Evolutionary conservation across 2,888 invertebrate species (phyloP).

Genomic region (Hirtodrosophila confusa): DNA sequence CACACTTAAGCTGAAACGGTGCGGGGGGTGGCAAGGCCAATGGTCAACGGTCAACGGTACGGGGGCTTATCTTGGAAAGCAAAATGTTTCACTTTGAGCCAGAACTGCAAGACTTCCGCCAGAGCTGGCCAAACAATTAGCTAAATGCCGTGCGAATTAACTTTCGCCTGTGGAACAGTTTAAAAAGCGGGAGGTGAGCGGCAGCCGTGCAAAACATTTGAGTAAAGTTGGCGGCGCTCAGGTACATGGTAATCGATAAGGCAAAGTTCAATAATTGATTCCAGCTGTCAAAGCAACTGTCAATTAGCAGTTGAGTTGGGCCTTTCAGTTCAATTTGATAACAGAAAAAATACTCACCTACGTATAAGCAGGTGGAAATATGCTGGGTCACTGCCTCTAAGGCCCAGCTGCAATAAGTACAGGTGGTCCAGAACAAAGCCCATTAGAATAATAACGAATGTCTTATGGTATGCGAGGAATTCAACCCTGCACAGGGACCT

Average conservation of each 20-base stretch:
- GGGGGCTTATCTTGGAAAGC: constrained; percentile 47
- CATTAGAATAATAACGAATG: too few species aligned
- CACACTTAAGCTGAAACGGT: constrained; percentile 17
- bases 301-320: constrained; percentile 1
- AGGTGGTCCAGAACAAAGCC: too few species aligned
- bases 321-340: too few species aligned
- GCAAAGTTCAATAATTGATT: constrained; percentile 23
- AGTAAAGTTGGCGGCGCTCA: constrained; percentile 16
- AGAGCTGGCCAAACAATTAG: constrained; percentile 60
- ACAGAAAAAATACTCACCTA: too few species aligned
- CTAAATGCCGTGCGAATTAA: constrained; percentile 44
- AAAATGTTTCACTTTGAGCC: constrained; percentile 65
- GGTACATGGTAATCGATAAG: constrained; percentile 9
- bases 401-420: too few species aligned
- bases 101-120: constrained; percentile 57
- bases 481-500: too few species aligned
- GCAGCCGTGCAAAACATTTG: constrained; percentile 40
- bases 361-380: too few species aligned
- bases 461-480: too few species aligned
- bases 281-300: constrained; percentile 9
- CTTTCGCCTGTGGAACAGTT: constrained; percentile 22
- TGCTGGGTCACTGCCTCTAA: too few species aligned
- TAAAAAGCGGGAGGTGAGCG: constrained; percentile 40
- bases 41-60: constrained; percentile 40
- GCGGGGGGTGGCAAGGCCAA: constrained; percentile 11